Base-by-base conservation (phyloP, 2,888 invertebrate species). In the Standfussiana lucernea region DNA sequence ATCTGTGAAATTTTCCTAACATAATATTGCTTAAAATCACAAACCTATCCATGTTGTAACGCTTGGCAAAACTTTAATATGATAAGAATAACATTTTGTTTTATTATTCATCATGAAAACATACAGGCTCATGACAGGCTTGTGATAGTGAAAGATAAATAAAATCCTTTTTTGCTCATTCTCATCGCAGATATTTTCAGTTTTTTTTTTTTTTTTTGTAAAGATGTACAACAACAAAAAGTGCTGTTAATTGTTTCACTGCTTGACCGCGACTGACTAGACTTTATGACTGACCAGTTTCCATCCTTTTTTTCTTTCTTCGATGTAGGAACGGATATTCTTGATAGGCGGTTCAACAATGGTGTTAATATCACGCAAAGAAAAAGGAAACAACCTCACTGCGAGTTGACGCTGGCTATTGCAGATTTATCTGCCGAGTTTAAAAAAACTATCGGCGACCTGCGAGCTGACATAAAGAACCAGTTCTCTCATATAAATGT, bases 1-100 rank as follows among this genome's bases (percentile, higher is more conserved):
- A 13, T 42, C 35, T 35, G 10, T 21, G 42, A 68, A 10, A 5
- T 69, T 70, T 69, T 79, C 21, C 13, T 28, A 71, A 50, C 28
- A 32, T 15, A 45, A n/a, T 53, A n/a, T 37, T 62, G 21, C 42
- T n/a, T n/a, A 37, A 80, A 80, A 80, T 53, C 5, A 72, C 24
- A 73, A 71, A 72, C 37, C 11, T 11, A n/a, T 5, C 32, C 32
- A 18, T 18, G 7, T 67, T 45, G 11, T 37, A 59, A 40, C 21
- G 7, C 7, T 15, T 18, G n/a, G 32, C 18, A n/a, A 18, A 40
- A n/a, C 32, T 42, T 50, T 50, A 13, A 10, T 18, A 18, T 53
- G 42, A 68, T 67, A 42, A 21, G 37, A n/a, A 37, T 53, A 47
- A 24, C 1, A 21, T n/a, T 32, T 40, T n/a, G 10, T 32, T 77